Base-by-base conservation (phyloP, 2,113 vertebrate genomes). In the Nibea albiflora region DNA sequence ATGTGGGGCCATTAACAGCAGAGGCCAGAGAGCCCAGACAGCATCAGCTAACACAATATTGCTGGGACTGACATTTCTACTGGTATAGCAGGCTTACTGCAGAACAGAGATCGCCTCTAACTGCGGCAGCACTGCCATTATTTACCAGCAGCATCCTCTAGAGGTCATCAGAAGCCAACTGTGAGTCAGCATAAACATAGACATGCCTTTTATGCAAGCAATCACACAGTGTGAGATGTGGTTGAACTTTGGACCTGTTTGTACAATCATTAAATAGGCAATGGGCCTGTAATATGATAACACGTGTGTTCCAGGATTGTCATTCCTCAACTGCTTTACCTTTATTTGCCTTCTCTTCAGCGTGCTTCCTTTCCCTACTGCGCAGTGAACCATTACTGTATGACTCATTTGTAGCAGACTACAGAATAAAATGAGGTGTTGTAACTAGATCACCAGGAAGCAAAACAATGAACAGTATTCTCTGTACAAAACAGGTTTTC, bases 171-270 rank as follows among this genome's bases (percentile, higher is more conserved):
- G 11, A 83, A 35, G 22, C 49, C 50, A 75, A 49, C 53, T 78
- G 73, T 76, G 85, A 90, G 66, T 90, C 89, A 85, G 85, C 77
- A 86, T 46, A 88, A 90, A 78, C 62, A 17, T 56, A 12, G 15
- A 58, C 57, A 35, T 71, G 53, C 35, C 42, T 58, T 71, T 39
- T 19, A 63, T 70, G 64, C 19, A 31, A 57, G 28, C 19, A 85
- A 76, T 81, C 60, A 58, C 54, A 78, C 50, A 46, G 52, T 42
- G 75, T 67, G 44, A 64, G 31, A 83, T 69, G 73, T 81, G 17
- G 28, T n/a, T 77, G 92, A 87, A 92, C 91, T 88, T 89, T 93
- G 90, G 88, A 90, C 91, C 60, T 8, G 88, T 91, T 90, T 91
- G 83, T 75, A 46, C 81, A 80, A 69, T 78, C 77, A 78, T 82